A percentile compares a stretch with the other conserved stretches of the same genome.
Evolutionary conservation across 1,140 invertebrate genomes (phyloP).

Genomic region (Ostrea edulis): DNA sequence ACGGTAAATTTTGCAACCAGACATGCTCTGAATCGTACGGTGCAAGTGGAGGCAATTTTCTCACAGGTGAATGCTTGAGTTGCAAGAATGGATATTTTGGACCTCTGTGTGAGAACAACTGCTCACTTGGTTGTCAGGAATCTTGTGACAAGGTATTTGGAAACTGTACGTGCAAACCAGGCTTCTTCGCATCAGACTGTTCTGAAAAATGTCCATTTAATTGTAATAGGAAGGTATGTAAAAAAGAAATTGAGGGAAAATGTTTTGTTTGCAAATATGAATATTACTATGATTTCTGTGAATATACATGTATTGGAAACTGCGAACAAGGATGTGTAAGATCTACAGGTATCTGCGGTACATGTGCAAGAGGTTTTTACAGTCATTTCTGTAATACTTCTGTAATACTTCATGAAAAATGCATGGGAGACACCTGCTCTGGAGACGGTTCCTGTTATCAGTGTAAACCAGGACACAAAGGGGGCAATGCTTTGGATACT

Average conservation of each 20-base stretch:
- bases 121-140: neutral
- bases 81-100: neutral
- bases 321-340: neutral
- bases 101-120: neutral
- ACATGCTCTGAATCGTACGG: neutral
- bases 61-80: neutral
- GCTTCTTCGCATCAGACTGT: neutral
- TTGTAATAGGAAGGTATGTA: neutral
- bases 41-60: neutral
- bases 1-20: neutral
- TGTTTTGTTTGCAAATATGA: neutral
- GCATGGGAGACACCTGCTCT: neutral
- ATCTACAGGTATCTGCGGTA: neutral
- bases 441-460: neutral
- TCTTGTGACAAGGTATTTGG: neutral
- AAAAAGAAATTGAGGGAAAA: neutral
- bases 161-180: neutral
- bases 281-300: neutral
- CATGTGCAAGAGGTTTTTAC: neutral
- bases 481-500: neutral
- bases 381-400: neutral
- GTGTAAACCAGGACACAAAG: neutral
- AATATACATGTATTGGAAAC: neutral
- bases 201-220: neutral
- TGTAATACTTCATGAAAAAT: neutral